Conservation (phyloP, 2,888 invertebrate genomes). For the Drosophila limbata region DNA sequence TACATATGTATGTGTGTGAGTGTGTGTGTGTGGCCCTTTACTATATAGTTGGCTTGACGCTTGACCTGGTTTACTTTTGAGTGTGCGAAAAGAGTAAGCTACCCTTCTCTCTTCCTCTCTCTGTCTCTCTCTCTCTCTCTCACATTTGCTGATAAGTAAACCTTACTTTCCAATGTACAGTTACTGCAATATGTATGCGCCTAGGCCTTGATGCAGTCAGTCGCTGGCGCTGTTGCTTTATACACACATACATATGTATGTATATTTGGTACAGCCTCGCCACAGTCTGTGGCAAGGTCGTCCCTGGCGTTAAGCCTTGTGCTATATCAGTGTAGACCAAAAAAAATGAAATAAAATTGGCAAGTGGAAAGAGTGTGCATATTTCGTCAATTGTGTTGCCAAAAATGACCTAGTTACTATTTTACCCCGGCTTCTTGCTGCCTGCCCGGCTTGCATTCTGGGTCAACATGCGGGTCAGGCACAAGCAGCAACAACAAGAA, state of each 20-base stretch:
- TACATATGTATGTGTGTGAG: not conserved
- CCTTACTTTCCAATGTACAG: constrained; percentile 65
- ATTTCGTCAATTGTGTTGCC: constrained; percentile 44
- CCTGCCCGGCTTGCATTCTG: constrained; percentile 66
- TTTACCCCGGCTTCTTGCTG: constrained; percentile 38
- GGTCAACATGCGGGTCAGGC: constrained; percentile 63
- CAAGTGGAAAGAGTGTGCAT: constrained; percentile 32
- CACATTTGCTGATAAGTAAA: constrained; percentile 45
- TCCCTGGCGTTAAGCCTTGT: constrained; percentile 57
- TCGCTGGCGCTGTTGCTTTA: constrained; percentile 8
- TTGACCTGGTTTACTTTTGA: constrained; percentile 75
- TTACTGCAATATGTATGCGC: constrained; percentile 63
- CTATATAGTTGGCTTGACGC: constrained; percentile 56
- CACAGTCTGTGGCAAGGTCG: constrained; percentile 63
- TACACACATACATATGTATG: not conserved
- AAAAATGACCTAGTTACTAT: constrained; percentile 61
- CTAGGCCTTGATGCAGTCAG: constrained; percentile 48
- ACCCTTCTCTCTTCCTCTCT: not conserved
- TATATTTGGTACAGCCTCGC: constrained; percentile 47
- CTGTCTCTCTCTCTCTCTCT: not conserved
- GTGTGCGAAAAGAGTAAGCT: constrained; percentile 31
- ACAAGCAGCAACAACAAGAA: constrained; percentile 2
- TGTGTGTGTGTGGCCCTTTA: not conserved
- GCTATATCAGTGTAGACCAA: constrained; percentile 37
- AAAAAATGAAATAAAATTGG: constrained; percentile 15